These are phyloP conservation scores for Anolis carolinensis DNA, from an alignment of 2,113 vertebrate species.

Conservation along the genomic window DNA sequence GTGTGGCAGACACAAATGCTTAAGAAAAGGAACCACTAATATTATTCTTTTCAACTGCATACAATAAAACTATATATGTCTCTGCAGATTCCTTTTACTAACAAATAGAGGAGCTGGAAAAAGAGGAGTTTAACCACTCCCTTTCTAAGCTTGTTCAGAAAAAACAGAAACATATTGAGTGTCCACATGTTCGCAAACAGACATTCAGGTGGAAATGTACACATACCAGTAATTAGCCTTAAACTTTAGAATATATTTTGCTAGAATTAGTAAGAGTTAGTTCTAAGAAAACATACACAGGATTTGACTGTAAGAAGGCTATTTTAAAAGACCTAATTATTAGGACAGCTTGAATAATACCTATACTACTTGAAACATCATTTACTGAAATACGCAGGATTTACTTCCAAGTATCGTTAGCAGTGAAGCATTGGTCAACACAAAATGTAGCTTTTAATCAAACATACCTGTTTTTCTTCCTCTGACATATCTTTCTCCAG, in stretches of 20 bases:
- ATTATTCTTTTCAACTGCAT: background rate
- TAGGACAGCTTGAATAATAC: background rate
- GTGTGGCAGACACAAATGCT: background rate
- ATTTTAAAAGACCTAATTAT: background rate
- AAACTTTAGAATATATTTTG: background rate
- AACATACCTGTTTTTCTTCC: conserved; percentile 82
- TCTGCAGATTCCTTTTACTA: background rate
- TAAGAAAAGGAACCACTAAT: background rate
- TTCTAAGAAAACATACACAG: background rate
- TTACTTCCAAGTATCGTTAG: background rate
- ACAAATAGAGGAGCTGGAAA: background rate
- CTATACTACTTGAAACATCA: background rate
- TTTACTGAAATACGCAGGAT: background rate
- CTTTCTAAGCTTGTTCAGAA: background rate
- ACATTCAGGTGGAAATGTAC: background rate
- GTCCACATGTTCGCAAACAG: background rate
- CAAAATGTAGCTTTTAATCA: background rate
- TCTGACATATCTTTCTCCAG: conserved; percentile 80
- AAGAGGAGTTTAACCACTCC: background rate
- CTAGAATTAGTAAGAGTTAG: background rate
- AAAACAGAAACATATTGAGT: background rate
- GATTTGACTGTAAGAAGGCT: background rate
- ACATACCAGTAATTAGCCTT: background rate
- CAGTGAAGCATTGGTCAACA: background rate
- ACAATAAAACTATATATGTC: background rate